Base-by-base conservation (phyloP, 2,888 invertebrate species). In the Hirtodrosophila alboralis region DNA sequence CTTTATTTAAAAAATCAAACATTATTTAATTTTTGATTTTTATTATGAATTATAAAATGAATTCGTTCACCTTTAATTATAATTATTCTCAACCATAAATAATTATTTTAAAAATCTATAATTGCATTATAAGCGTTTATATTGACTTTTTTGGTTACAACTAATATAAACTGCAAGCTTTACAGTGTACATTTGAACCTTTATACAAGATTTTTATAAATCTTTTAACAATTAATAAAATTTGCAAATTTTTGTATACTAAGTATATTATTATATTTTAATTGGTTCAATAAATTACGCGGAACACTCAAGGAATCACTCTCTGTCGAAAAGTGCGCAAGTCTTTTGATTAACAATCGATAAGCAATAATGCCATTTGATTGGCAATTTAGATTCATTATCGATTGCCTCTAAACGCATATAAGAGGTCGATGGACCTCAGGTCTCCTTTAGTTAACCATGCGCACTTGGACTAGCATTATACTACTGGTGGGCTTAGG, bases 401-500 rank as follows among this genome's bases (percentile, higher is more conserved):
- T 56, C 41, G 43, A 26, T 10, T 4, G 34, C 34, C 9, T 4
- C 13, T 33, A 12, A 18, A 26, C 30, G 52, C 68, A 65, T 84
- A 80, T 64, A 80, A 75, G 48, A 59, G 56, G 36, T 56, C 33
- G 48, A 23, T 61, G 60, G 21, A 38, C 44, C 41, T 47, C 37
- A 12, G 14, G 30, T 8, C 30, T 9, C 37, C 23, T 37, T 61
- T 69, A 84, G 79, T 84, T 75, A 31, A 62, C 48, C 44, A 83
- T 83, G 81, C 43, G 62, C 28, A 63, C 38, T 65, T 83, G 79
- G 67, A 43, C 59, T 18, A 48, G 67, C 47, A 47, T 75, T 47
- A 54, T 68, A 63, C 38, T 79, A 56, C 28, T 83, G 30, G 51
- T 87, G 49, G 52, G 76, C 58, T 31, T 84, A 27, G 53, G 73